Evolutionary conservation across 2,113 vertebrate genomes (phyloP).

Genomic region (Heterocephalus glaber): DNA sequence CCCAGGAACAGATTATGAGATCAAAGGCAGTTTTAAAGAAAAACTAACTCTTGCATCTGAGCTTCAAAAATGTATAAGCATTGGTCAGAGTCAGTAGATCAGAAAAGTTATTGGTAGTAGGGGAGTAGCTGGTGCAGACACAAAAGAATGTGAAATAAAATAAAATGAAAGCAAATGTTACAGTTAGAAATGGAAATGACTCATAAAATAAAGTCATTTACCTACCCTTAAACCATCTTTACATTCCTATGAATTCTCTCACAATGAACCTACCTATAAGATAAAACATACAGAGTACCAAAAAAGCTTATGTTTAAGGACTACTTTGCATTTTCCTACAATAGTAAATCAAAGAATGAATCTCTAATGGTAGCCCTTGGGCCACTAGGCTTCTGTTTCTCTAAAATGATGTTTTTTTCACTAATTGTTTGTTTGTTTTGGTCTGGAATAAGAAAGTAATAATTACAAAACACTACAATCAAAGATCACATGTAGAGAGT

Average conservation of each 20-base stretch:
- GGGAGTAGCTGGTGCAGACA: not conserved
- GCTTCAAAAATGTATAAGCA: not conserved
- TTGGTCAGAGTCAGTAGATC: not conserved
- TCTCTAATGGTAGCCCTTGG: not conserved
- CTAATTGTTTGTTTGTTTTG: not conserved
- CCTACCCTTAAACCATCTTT: not conserved
- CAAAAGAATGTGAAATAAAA: not conserved
- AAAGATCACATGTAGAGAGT: not conserved
- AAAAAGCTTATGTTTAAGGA: not conserved
- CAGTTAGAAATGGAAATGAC: not conserved
- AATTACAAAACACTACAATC: not conserved
- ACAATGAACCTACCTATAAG: not conserved
- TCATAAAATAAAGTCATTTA: not conserved
- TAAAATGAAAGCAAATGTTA: not conserved
- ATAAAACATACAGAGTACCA: not conserved
- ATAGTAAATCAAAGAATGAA: conserved; percentile 17
- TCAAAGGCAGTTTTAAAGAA: conserved; percentile 7
- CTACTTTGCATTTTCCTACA: conserved; percentile 9
- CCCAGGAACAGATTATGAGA: not conserved
- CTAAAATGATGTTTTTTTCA: not conserved
- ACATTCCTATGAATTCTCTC: not conserved
- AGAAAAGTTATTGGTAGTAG: not conserved
- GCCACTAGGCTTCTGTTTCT: not conserved
- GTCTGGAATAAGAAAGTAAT: not conserved
- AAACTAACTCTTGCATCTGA: not conserved